A percentile compares a stretch with the other conserved stretches of the same genome.
These are phyloP conservation scores for Megaleporinus macrocephalus DNA, from an alignment of 2,113 vertebrate genomes.

Conservation along the genomic window DNA sequence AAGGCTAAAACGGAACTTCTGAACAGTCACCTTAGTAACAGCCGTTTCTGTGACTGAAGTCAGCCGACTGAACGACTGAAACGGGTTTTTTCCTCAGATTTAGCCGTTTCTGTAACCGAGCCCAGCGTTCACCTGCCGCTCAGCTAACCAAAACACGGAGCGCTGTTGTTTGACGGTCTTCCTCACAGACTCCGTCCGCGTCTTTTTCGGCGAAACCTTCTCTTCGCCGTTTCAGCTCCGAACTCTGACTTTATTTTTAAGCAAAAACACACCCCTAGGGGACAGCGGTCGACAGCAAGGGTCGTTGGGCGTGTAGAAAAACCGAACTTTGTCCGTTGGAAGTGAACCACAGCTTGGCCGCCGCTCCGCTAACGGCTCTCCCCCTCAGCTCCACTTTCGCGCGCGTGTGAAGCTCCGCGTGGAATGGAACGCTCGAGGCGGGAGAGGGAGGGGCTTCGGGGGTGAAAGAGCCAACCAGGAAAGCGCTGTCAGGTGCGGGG, in stretches of 20 bases:
- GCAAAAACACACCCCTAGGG: not conserved
- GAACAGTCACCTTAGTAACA: too few relatives aligned
- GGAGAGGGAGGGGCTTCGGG: conserved; percentile 68
- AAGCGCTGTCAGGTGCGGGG: conserved; percentile 67
- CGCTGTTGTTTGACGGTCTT: not conserved
- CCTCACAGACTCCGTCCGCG: not conserved
- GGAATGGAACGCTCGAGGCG: conserved; percentile 56
- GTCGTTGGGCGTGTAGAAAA: too few relatives aligned
- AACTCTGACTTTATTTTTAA: conserved; percentile 75
- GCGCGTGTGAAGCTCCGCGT: conserved; percentile 80
- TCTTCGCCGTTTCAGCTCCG: conserved; percentile 12
- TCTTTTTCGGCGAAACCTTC: not conserved
- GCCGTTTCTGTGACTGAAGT: not conserved
- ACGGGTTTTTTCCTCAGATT: conserved; percentile 4
- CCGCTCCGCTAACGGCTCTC: conserved; percentile 74
- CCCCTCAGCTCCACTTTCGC: conserved; percentile 78
- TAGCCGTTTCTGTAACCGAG: too few relatives aligned
- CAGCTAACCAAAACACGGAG: too few relatives aligned
- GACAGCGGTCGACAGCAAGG: not conserved
- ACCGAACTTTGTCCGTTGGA: too few relatives aligned
- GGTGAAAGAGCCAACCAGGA: conserved; percentile 61
- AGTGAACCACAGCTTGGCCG: not conserved
- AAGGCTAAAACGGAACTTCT: not conserved
- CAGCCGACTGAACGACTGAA: too few relatives aligned
- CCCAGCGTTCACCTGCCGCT: too few relatives aligned